phyloP scores from a whole-genome alignment of 2,113 vertebrate genomes.

The Prochilodus magdalenae region DNA sequence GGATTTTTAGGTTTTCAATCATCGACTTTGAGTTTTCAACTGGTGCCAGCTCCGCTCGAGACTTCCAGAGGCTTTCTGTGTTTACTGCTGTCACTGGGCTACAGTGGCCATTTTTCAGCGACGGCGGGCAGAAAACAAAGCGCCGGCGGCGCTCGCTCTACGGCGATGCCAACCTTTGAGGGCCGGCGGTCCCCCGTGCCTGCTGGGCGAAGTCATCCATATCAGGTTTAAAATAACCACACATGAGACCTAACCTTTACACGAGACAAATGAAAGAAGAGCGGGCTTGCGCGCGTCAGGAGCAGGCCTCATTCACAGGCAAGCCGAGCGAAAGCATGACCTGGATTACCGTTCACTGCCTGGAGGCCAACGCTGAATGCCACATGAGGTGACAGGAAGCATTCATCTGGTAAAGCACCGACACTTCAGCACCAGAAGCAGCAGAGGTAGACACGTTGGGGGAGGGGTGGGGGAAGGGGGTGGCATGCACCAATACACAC shows the following conservation, averaged over 20 bases:
- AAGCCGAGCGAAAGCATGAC: conserved; percentile 76
- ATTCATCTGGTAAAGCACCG: conserved; percentile 76
- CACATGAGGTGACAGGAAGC: conserved; percentile 73
- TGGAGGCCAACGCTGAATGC: conserved; percentile 75
- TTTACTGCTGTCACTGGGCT: conserved; percentile 10
- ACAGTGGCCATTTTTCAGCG: conserved; percentile 18
- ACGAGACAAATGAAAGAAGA: conserved; percentile 81
- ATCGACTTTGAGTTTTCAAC: neutral
- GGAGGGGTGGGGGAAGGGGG: neutral
- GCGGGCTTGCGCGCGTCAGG: conserved; percentile 74
- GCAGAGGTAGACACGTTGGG: neutral
- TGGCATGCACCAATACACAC: neutral
- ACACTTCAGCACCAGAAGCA: conserved; percentile 18
- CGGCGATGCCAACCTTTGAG: conserved; percentile 29
- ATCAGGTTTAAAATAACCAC: conserved; percentile 84
- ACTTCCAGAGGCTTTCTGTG: neutral
- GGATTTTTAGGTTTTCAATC: neutral
- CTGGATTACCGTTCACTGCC: conserved; percentile 79
- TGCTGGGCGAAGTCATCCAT: conserved; percentile 81
- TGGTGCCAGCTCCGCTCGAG: neutral
- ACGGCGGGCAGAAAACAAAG: conserved; percentile 14
- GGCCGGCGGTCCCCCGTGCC: conserved; percentile 72
- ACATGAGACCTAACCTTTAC: conserved; percentile 83
- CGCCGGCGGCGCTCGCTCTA: neutral
- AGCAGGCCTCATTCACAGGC: conserved; percentile 78